These are phyloP conservation scores for Eupithecia pulchellata DNA, from an alignment of 2,888 invertebrate species.

Conservation along the genomic window DNA sequence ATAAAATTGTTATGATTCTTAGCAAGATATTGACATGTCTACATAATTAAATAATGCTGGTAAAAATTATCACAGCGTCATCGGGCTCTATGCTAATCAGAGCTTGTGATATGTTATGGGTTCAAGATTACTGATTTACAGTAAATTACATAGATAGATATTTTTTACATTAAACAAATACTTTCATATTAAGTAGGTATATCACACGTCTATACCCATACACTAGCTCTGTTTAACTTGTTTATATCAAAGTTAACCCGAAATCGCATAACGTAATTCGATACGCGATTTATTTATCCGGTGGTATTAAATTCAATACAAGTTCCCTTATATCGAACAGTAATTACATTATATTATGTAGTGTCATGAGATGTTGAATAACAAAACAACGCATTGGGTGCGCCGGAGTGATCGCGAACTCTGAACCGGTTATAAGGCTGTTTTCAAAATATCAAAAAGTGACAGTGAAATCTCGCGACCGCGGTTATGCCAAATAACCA, in stretches of 20 bases:
- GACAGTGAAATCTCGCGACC: neutral
- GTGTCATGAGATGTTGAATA: neutral
- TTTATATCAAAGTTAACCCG: neutral
- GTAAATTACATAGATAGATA: no score
- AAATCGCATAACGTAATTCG: neutral
- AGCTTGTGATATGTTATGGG: no score
- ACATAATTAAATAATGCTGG: no score
- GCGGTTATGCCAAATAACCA: neutral
- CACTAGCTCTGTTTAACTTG: no score
- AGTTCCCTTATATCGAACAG: neutral
- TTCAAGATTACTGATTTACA: no score
- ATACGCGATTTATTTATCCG: neutral
- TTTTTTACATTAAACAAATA: no score
- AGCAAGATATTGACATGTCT: no score
- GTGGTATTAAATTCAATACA: neutral
- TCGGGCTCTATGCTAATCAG: no score
- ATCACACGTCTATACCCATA: no score
- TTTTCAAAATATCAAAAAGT: neutral
- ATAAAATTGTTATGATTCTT: no score
- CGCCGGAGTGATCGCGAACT: neutral
- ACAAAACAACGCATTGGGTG: neutral
- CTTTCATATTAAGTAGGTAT: no score
- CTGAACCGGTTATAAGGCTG: neutral
- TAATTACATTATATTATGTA: neutral
- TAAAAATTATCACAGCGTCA: no score